Evolutionary conservation across 2,113 vertebrate genomes (phyloP).

Genomic region (Pheucticus melanocephalus): DNA sequence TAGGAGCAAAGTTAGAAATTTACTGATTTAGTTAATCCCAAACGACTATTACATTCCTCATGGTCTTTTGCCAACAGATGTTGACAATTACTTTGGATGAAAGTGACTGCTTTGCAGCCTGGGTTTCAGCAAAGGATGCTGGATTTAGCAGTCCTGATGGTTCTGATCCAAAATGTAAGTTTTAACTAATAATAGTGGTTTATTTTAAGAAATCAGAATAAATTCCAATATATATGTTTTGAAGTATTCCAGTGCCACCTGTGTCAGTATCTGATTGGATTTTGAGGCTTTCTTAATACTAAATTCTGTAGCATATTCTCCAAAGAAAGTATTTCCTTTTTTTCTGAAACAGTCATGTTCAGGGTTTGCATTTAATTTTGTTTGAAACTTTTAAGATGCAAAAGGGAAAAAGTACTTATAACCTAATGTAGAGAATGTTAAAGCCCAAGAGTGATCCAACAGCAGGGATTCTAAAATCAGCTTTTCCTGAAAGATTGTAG

Average conservation of each 20-base stretch:
- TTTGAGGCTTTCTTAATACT: not conserved
- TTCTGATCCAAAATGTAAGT: slow-evolving; percentile 94
- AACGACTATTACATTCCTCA: not conserved
- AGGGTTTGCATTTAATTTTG: not conserved
- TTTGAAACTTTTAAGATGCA: not conserved
- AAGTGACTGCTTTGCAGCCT: slow-evolving; percentile 97
- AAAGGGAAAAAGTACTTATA: not conserved
- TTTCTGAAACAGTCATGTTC: not conserved
- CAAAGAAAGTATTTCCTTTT: not conserved
- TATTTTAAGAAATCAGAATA: not conserved
- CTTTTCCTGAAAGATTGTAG: not conserved
- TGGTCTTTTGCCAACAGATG: slow-evolving; percentile 79
- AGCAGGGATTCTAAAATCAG: not conserved
- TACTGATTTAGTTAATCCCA: not conserved
- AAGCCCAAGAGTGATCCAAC: not conserved
- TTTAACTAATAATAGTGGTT: not conserved
- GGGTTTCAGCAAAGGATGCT: slow-evolving; percentile 98
- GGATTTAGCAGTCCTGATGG: slow-evolving; percentile 95
- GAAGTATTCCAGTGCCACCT: not conserved
- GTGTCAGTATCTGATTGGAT: not conserved
- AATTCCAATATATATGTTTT: not conserved
- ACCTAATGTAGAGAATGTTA: not conserved
- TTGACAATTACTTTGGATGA: slow-evolving; percentile 97
- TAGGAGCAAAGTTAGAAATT: not conserved
- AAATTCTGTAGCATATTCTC: not conserved